A percentile compares a stretch with the other conserved stretches of the same genome.
Evolutionary conservation across 2,797 vertebrate genomes (phyloP).

Genomic region (Nothura maculosa): DNA sequence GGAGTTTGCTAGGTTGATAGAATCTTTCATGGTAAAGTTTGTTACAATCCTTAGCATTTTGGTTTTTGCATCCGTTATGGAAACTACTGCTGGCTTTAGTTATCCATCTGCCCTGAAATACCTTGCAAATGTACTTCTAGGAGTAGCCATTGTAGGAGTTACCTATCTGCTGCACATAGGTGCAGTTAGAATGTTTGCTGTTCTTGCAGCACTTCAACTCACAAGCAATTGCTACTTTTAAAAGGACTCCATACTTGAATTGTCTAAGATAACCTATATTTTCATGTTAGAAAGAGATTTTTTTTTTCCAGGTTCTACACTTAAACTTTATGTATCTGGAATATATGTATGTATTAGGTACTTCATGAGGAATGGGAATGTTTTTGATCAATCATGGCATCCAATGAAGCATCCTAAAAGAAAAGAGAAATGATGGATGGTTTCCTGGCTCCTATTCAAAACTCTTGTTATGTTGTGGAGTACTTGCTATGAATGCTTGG

Average conservation of each 20-base stretch:
- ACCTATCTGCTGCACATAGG: neutral
- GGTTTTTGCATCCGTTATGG: neutral
- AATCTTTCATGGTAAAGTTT: neutral
- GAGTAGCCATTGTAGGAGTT: neutral
- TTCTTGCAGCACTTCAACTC: neutral
- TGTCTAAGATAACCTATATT: neutral
- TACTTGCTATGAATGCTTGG: slow-evolving; percentile 24
- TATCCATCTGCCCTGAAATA: neutral
- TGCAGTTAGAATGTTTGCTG: neutral
- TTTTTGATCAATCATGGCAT: neutral
- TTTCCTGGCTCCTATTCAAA: slow-evolving; percentile 41
- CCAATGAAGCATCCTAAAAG: neutral
- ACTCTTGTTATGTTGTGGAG: slow-evolving; percentile 29
- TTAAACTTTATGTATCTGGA: neutral
- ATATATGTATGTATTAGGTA: rapidly evolving
- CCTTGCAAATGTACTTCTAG: neutral
- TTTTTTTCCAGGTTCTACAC: neutral
- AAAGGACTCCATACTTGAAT: neutral
- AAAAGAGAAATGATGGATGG: neutral
- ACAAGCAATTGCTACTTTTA: neutral
- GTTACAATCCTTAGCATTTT: neutral
- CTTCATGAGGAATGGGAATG: neutral
- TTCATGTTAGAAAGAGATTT: neutral
- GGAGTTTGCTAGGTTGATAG: neutral
- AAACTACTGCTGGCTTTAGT: neutral